phyloP scores from a whole-genome alignment of 2,888 invertebrate genomes.

The Eristalis tenax region DNA sequence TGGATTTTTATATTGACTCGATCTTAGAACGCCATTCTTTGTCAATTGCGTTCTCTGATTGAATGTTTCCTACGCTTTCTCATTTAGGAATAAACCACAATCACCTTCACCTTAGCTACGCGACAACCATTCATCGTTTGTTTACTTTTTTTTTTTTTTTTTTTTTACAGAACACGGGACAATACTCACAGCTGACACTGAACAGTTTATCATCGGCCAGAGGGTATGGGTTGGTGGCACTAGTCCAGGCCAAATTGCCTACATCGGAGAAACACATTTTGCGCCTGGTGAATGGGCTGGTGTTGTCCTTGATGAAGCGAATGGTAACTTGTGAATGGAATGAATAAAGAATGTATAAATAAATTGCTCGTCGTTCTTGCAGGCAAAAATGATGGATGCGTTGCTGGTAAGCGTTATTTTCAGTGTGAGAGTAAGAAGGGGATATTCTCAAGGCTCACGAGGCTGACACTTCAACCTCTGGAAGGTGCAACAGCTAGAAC shows the following conservation, averaged over 20 bases:
- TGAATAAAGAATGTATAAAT: not conserved
- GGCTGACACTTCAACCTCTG: conserved; percentile 89
- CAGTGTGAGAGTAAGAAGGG: conserved; percentile 96
- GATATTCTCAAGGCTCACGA: conserved; percentile 94
- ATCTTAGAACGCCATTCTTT: not conserved
- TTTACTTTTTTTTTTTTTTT: conserved; percentile 74
- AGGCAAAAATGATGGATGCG: conserved; percentile 99
- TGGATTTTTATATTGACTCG: not conserved
- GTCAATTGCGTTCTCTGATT: not conserved
- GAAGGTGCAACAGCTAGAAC: conserved; percentile 81
- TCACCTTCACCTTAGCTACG: not conserved
- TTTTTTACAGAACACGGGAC: conserved; percentile 86
- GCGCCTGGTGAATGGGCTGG: conserved; percentile 99
- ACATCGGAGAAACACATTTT: conserved; percentile 94
- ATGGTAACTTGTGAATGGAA: conserved; percentile 83
- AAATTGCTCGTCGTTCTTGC: not conserved
- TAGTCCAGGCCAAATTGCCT: conserved; percentile 95
- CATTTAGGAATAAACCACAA: not conserved
- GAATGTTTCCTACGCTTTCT: not conserved
- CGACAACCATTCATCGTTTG: not conserved
- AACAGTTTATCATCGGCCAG: conserved; percentile 97
- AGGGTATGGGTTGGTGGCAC: conserved; percentile 96
- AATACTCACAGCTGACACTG: conserved; percentile 94
- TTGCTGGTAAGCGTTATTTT: conserved; percentile 95
- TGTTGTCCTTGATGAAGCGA: conserved; percentile 96